Conservation (phyloP, 2,888 invertebrate genomes). For the Automeris io region DNA sequence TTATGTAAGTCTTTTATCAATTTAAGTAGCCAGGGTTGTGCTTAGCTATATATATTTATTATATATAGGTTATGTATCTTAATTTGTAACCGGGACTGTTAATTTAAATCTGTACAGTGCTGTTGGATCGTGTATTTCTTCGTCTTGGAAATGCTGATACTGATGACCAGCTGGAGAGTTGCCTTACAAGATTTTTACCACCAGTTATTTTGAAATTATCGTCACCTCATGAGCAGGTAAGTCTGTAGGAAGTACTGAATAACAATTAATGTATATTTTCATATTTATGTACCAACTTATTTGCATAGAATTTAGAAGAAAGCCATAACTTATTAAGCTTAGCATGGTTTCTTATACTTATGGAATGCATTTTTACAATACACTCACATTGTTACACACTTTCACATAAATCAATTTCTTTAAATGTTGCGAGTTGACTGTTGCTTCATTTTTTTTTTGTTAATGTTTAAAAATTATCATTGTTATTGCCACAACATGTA, state of each 20-base stretch:
- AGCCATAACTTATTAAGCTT: too few relatives aligned
- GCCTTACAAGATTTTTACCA: constrained; percentile 87
- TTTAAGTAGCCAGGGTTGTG: too few relatives aligned
- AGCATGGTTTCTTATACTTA: too few relatives aligned
- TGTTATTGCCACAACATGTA: too few relatives aligned
- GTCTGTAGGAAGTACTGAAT: background rate
- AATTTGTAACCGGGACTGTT: constrained; percentile 25
- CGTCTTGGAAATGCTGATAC: constrained; percentile 92
- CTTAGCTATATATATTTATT: too few relatives aligned
- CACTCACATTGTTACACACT: too few relatives aligned
- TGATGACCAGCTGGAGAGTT: constrained; percentile 91
- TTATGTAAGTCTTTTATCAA: constrained; percentile 42
- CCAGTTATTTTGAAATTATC: constrained; percentile 94
- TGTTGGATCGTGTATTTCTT: constrained; percentile 92
- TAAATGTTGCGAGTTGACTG: too few relatives aligned
- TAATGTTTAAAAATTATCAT: too few relatives aligned
- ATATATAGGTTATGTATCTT: background rate
- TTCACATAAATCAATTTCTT: too few relatives aligned
- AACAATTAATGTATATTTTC: constrained; percentile 39
- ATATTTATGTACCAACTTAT: background rate
- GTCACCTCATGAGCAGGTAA: constrained; percentile 89
- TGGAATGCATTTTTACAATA: too few relatives aligned
- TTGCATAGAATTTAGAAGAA: too few relatives aligned
- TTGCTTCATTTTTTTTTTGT: too few relatives aligned
- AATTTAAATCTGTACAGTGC: constrained; percentile 70